phyloP scores from a whole-genome alignment of 2,888 invertebrate genomes.

The Eilema griseolum region DNA sequence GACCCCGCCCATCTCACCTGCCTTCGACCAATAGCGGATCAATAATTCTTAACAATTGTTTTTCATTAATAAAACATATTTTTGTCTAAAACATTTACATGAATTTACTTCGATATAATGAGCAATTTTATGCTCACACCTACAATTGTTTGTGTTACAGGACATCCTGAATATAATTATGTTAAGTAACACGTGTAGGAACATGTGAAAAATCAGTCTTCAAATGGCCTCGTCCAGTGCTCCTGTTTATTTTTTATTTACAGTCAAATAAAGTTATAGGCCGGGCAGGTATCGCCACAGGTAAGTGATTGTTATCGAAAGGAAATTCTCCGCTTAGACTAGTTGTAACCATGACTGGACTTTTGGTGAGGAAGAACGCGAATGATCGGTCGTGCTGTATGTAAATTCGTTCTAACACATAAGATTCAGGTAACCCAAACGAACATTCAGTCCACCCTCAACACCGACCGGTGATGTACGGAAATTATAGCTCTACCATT shows the following conservation, averaged over 20 bases:
- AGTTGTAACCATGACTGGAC: too few species aligned
- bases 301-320: too few species aligned
- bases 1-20: conserved; percentile 62
- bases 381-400: too few species aligned
- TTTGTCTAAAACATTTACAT: conserved; percentile 24
- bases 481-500: not conserved
- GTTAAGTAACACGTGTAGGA: not conserved
- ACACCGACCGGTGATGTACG: too few species aligned
- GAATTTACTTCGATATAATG: conserved; percentile 9
- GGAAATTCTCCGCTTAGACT: not conserved
- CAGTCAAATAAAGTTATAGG: too few species aligned
- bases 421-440: not conserved
- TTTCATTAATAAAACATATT: conserved; percentile 37
- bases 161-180: not conserved
- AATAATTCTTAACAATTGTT: conserved; percentile 40
- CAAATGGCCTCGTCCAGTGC: too few species aligned
- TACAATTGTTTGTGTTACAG: not conserved
- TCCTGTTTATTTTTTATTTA: too few species aligned
- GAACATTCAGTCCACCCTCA: too few species aligned
- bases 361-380: too few species aligned
- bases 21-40: conserved; percentile 54
- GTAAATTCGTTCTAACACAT: too few species aligned
- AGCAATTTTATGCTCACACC: not conserved
- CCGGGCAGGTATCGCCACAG: too few species aligned
- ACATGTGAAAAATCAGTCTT: not conserved